Evolutionary conservation across 92 coral and sea anemone genomes (phyloP).

Genomic region (Plumapathes pennacea): DNA sequence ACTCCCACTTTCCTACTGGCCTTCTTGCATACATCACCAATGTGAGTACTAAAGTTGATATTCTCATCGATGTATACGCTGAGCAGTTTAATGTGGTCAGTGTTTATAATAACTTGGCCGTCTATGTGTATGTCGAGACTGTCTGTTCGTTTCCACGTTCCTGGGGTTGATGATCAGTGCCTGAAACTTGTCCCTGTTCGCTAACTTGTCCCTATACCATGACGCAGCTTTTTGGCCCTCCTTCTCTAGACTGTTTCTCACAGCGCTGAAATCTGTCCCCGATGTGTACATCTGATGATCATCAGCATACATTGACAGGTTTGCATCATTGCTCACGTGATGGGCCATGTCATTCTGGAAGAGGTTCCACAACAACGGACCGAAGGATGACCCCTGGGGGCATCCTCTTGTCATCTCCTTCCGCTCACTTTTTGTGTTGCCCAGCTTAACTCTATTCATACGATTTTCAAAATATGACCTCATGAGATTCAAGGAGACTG

Average conservation of each 20-base stretch:
- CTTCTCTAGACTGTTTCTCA: no score
- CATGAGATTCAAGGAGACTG: not conserved
- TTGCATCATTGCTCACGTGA: no score
- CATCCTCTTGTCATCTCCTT: not conserved
- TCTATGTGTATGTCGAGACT: no score
- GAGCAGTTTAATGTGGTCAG: not conserved
- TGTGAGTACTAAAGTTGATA: not conserved
- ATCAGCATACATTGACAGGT: no score
- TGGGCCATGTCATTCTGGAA: no score
- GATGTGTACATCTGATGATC: no score
- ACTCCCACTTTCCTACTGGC: conserved; percentile 18
- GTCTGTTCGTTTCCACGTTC: no score
- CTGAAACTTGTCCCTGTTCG: no score
- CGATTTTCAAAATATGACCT: conserved; percentile 1
- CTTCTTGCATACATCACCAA: conserved; percentile 3
- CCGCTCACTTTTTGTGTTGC: conserved; percentile 6
- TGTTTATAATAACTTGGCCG: not conserved
- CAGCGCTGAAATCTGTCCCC: no score
- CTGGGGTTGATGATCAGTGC: no score
- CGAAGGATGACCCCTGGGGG: conserved; percentile 22
- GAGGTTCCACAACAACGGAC: not conserved
- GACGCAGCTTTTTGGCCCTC: no score
- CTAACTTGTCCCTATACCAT: no score
- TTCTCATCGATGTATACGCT: conserved; percentile 5
- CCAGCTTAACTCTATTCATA: conserved; percentile 6